Evolutionary conservation across 1,140 invertebrate genomes (phyloP).

Genomic region (Pinna nobilis): DNA sequence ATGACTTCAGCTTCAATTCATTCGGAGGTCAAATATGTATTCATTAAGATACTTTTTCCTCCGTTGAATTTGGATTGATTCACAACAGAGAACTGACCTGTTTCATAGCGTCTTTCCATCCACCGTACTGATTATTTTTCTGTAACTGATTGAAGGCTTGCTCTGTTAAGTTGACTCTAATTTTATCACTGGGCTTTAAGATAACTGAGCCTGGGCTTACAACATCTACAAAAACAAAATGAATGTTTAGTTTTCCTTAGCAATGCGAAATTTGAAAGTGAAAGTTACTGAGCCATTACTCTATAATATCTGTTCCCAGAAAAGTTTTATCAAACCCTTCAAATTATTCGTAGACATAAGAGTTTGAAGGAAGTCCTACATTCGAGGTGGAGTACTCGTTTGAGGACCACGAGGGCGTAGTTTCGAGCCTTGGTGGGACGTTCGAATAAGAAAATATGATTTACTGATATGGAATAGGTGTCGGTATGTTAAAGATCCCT

Average conservation of each 20-base stretch:
- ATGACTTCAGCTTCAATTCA: no score
- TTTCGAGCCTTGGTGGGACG: no score
- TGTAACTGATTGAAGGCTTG: constrained; percentile 84
- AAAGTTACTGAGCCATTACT: neutral
- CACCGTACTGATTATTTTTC: constrained; percentile 83
- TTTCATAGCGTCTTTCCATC: constrained; percentile 92
- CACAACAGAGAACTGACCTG: constrained; percentile 77
- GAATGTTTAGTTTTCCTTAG: neutral
- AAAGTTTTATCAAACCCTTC: neutral
- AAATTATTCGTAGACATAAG: no score
- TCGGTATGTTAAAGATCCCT: no score
- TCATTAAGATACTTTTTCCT: neutral
- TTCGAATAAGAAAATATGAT: no score
- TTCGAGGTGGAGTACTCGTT: neutral
- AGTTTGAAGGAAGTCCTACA: neutral
- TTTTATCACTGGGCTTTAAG: constrained; percentile 81
- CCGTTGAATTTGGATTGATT: no score
- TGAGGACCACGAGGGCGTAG: neutral
- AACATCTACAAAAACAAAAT: constrained; percentile 38
- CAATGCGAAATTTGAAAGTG: neutral
- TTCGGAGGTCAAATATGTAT: no score
- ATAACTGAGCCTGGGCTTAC: constrained; percentile 41
- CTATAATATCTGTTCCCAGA: neutral
- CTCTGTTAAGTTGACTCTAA: constrained; percentile 84
- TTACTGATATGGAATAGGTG: no score